Conservation (phyloP, 2,797 vertebrate species). For the Australoheros facetus region DNA sequence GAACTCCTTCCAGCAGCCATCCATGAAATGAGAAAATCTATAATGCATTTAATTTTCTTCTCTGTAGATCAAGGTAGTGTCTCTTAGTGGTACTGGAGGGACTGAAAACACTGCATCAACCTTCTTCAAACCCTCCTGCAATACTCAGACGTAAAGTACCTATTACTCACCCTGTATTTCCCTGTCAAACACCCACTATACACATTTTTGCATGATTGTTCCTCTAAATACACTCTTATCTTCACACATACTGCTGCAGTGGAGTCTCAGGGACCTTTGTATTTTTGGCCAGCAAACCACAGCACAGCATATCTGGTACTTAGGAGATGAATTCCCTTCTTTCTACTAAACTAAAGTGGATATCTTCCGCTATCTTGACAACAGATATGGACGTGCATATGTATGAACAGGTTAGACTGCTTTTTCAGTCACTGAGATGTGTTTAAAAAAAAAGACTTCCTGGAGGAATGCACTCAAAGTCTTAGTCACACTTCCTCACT, state of each 20-base stretch:
- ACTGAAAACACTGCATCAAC: constrained; percentile 56
- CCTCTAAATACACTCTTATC: constrained; percentile 9
- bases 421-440: constrained; percentile 9
- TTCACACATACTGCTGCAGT: not conserved
- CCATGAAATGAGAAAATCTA: constrained; percentile 83
- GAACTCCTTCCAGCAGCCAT: constrained; percentile 69
- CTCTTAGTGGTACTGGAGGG: constrained; percentile 40
- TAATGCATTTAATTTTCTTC: constrained; percentile 77
- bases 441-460: not conserved
- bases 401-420: constrained; percentile 13
- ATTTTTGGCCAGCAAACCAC: constrained; percentile 12
- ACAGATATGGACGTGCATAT: not conserved
- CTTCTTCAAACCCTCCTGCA: constrained; percentile 29
- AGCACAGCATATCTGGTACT: not conserved
- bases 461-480: constrained; percentile 13
- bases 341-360: constrained; percentile 34
- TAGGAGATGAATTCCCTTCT: constrained; percentile 7
- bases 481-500: constrained; percentile 14
- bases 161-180: constrained; percentile 21
- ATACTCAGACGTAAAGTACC: constrained; percentile 19
- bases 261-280: constrained; percentile 7
- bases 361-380: not conserved
- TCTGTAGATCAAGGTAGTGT: constrained; percentile 69
- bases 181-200: not conserved
- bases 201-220: not conserved